Evolutionary conservation across 2,113 vertebrate species (phyloP), one percentile per base, ranked within the genome.

Genomic region (Clarias magur): DNA sequence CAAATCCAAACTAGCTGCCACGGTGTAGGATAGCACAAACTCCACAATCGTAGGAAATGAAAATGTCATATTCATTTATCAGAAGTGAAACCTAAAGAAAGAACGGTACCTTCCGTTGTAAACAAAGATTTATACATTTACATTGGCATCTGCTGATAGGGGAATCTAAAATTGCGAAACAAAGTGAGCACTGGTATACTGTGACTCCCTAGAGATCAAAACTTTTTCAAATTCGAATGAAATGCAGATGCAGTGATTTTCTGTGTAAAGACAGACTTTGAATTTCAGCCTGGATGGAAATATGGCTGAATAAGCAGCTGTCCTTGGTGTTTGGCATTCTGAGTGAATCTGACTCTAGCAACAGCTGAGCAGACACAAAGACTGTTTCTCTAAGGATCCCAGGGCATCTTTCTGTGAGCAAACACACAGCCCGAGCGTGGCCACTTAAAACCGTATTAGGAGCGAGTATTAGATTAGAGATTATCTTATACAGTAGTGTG

Each of bases 271-370:
- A 12, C 25, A 67, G 48, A 70, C 7, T 25, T 12, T 19, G 30
- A n/a, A 27, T 60, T 42, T 60, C 16, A 75, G 34, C 9, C 42
- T 83, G 42, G n/a, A 34, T 27, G 16, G 60, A 67, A 65, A 65
- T 30, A 83, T 83, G 65, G 25, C 15, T 68, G 48, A 56, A 83
- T 70, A 56, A 54, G 48, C 82, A 83, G 82, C 63, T 83, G 82
- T 54, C 25, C 23, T 56, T 38, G 81, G 93, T 94, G 92, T 91
- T 94, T 94, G 92, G 91, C 92, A 94, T 95, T 94, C 93, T 86
- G 91, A 91, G 91, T 90, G 23, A 91, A 88, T 93, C 88, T 84
- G 38, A 90, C 93, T 89, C 92, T 91, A 88, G 92, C 92, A 91
- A 91, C 89, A 93, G 92, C 79, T 53, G 76, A 84, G 72, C 62